Evolutionary conservation across 2,113 vertebrate species (phyloP), one percentile per base, ranked within the genome.

Genomic region (Dicaeum eximium): DNA sequence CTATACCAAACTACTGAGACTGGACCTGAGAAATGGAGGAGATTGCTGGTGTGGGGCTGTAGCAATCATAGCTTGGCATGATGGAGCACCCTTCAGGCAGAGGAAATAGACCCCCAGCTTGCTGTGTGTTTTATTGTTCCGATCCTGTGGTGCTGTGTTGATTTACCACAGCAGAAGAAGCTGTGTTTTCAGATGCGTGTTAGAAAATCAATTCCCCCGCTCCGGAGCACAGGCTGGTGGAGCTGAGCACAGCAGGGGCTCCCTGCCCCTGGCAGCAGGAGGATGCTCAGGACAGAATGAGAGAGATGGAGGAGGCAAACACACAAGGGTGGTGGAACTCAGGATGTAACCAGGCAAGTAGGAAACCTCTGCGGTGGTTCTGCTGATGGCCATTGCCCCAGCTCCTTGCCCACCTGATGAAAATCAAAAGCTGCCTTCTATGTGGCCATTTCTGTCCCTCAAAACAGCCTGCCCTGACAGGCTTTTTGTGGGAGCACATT

Each of bases 81-180:
- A 96, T 88, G 79, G 65, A 96, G 85, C 86, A 92, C 90, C 85
- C 61, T 88, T 96, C 93, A 95, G 87, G 75, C 71, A n/a, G 40
- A 90, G 87, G 85, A 96, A 97, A 96, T 93, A 89, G 92, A 91
- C 89, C 85, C 83, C 91, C 96, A 94, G 91, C 92, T 88, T 88
- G 85, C 72, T 95, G 23, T 0, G 1, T 93, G 74, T 90, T 93
- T 93, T 89, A 92, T 94, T 90, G 89, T 61, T 81, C 80, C 22
- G 60, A 78, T 90, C 90, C 94, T 30, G 82, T 38, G 85, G 94
- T 35, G 85, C 85, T 80, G 60, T 83, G 90, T 67, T 95, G 95
- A 96, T 95, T 90, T 95, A 92, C 35, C 21, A 4, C 90, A 45
- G 92, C 82, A 84, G 82, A 90, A 47, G 88, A 38, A 86, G 17